These are phyloP conservation scores for Hemitrygon akajei DNA, from an alignment of 2,797 vertebrate species.

Conservation along the genomic window DNA sequence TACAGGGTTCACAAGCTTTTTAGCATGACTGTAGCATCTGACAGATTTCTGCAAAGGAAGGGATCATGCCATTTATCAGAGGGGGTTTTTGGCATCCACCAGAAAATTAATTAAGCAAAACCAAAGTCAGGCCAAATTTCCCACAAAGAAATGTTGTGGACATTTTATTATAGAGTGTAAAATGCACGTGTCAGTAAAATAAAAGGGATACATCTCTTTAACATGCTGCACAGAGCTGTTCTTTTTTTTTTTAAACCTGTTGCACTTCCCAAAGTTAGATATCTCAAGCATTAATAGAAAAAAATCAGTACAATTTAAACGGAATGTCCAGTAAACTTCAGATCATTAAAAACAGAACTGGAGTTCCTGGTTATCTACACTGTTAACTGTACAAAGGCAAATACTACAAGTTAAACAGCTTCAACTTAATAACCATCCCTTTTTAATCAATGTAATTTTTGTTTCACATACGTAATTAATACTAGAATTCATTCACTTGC, in stretches of 20 bases:
- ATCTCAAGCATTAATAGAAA: slow-evolving; percentile 66
- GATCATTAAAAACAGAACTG: slow-evolving; percentile 68
- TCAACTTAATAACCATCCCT: slow-evolving; percentile 90
- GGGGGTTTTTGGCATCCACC: neutral
- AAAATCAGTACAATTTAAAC: slow-evolving; percentile 59
- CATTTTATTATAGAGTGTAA: slow-evolving; percentile 84
- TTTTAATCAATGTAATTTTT: slow-evolving; percentile 75
- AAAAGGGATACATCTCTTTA: slow-evolving; percentile 73
- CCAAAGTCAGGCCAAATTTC: slow-evolving; percentile 35
- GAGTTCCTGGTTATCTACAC: slow-evolving; percentile 74
- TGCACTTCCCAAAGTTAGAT: slow-evolving; percentile 62
- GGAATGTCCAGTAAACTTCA: slow-evolving; percentile 61
- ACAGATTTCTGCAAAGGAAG: neutral
- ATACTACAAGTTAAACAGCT: slow-evolving; percentile 87
- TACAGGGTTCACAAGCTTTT: too few species aligned
- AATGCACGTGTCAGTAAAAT: slow-evolving; percentile 73
- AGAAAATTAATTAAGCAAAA: slow-evolving; percentile 26
- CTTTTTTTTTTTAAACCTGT: slow-evolving; percentile 55
- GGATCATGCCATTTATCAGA: neutral
- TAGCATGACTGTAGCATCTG: too few species aligned
- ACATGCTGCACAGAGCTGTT: slow-evolving; percentile 53
- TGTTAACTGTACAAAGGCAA: slow-evolving; percentile 89
- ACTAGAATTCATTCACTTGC: slow-evolving; percentile 80
- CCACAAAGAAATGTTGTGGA: slow-evolving; percentile 66
- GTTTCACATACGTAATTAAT: slow-evolving; percentile 82